phyloP scores from a whole-genome alignment of 1,140 invertebrate genomes.

The Nomia melanderi region DNA sequence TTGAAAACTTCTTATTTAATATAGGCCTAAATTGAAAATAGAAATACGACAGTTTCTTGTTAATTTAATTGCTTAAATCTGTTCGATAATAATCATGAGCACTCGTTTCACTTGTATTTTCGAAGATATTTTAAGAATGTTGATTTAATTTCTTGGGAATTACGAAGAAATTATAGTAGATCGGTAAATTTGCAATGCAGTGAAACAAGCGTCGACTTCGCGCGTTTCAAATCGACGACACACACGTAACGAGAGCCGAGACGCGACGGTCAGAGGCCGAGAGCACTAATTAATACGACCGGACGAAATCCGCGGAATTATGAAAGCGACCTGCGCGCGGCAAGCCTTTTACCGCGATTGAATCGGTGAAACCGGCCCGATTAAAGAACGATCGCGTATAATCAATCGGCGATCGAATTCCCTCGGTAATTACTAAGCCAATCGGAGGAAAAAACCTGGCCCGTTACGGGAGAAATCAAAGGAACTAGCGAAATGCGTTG shows the following conservation, averaged over 20 bases:
- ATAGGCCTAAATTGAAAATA: no score
- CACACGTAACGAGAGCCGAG: background rate
- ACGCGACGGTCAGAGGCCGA: background rate
- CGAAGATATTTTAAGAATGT: no score
- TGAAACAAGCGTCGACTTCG: slow-evolving; percentile 16
- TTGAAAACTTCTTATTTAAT: no score
- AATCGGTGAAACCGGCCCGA: background rate
- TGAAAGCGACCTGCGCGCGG: slow-evolving; percentile 3
- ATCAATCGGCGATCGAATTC: slow-evolving; percentile 11
- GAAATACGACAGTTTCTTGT: no score
- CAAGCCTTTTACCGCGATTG: background rate
- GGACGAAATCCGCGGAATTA: slow-evolving; percentile 25
- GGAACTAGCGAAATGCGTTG: background rate
- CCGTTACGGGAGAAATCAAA: background rate
- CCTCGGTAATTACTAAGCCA: background rate
- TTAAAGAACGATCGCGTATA: background rate
- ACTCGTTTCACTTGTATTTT: no score
- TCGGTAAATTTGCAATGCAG: background rate
- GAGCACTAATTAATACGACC: slow-evolving; percentile 19
- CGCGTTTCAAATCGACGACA: background rate
- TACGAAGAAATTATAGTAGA: no score
- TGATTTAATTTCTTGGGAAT: no score
- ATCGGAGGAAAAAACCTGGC: background rate
- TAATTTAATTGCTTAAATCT: no score
- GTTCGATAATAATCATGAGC: no score